Conservation (phyloP, 2,113 vertebrate species). For the Panthera uncia region DNA sequence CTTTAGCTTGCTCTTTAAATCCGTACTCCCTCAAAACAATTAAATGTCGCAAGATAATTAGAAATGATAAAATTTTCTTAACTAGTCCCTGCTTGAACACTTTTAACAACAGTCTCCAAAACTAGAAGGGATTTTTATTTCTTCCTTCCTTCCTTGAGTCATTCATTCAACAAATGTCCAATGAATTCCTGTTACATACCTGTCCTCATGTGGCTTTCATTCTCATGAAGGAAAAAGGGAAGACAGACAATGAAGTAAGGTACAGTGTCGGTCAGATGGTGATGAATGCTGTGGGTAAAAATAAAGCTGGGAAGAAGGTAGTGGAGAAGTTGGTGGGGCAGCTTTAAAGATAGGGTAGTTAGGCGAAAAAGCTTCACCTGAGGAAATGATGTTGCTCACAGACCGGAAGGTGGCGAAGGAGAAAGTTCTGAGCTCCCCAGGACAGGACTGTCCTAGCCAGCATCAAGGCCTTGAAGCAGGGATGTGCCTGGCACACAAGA, state of each 20-base stretch:
- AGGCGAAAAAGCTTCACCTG: neutral
- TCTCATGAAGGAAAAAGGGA: neutral
- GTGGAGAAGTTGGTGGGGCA: neutral
- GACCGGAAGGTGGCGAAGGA: neutral
- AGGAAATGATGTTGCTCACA: neutral
- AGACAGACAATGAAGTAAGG: neutral
- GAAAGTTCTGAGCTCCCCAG: neutral
- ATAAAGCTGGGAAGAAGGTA: neutral
- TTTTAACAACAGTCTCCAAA: neutral
- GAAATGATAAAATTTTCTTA: conserved; percentile 20
- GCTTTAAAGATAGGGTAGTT: neutral
- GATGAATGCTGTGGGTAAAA: neutral
- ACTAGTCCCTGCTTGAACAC: neutral
- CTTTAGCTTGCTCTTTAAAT: neutral
- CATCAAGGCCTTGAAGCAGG: neutral
- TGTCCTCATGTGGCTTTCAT: neutral
- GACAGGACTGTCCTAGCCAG: neutral
- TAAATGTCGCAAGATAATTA: neutral
- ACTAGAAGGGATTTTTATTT: neutral
- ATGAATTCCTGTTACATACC: neutral
- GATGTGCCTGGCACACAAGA: neutral
- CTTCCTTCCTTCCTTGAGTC: neutral
- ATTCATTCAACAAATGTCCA: neutral
- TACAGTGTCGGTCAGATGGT: neutral
- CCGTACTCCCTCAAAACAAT: conserved; percentile 23